phyloP scores from a whole-genome alignment of 2,888 invertebrate species.

The Drosophila nigricruria region DNA sequence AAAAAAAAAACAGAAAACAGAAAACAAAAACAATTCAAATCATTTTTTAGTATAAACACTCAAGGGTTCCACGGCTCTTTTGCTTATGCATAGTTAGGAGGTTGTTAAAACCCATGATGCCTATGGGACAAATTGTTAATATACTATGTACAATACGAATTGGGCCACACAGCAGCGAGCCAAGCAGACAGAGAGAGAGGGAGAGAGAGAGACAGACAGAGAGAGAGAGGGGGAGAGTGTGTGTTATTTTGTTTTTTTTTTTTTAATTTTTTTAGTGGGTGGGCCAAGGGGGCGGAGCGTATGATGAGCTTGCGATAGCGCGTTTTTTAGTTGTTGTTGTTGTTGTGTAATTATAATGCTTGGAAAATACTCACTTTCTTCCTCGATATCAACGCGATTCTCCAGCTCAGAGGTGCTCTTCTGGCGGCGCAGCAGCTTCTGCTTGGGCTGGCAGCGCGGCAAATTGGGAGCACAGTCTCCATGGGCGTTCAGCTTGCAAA shows the following conservation, averaged over 20 bases:
- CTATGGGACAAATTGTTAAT: slow-evolving; percentile 50
- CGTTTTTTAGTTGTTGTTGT: neutral
- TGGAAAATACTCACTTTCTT: slow-evolving; percentile 91
- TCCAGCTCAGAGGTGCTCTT: slow-evolving; percentile 95
- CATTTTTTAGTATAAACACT: slow-evolving; percentile 39
- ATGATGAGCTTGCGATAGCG: slow-evolving; percentile 35
- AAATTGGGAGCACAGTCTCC: slow-evolving; percentile 94
- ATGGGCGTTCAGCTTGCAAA: slow-evolving; percentile 96
- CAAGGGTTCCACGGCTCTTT: slow-evolving; percentile 12
- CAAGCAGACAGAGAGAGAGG: slow-evolving; percentile 1
- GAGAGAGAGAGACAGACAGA: neutral
- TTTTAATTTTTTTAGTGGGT: neutral
- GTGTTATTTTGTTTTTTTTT: slow-evolving; percentile 13
- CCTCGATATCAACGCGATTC: slow-evolving; percentile 89
- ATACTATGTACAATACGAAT: slow-evolving; percentile 29
- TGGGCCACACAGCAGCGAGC: slow-evolving; percentile 16
- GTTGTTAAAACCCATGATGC: slow-evolving; percentile 48
- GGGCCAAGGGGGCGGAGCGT: slow-evolving; percentile 21
- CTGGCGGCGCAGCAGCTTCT: slow-evolving; percentile 93
- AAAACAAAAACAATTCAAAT: slow-evolving; percentile 32
- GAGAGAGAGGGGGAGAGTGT: slow-evolving; percentile 5
- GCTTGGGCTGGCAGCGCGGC: slow-evolving; percentile 94
- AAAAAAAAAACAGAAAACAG: neutral
- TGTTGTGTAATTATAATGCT: slow-evolving; percentile 30
- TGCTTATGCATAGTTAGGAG: slow-evolving; percentile 11